Evolutionary conservation across 2,797 vertebrate genomes (phyloP), one percentile per base, ranked within the genome.

Genomic region (Ctenopoma kingsleyae): DNA sequence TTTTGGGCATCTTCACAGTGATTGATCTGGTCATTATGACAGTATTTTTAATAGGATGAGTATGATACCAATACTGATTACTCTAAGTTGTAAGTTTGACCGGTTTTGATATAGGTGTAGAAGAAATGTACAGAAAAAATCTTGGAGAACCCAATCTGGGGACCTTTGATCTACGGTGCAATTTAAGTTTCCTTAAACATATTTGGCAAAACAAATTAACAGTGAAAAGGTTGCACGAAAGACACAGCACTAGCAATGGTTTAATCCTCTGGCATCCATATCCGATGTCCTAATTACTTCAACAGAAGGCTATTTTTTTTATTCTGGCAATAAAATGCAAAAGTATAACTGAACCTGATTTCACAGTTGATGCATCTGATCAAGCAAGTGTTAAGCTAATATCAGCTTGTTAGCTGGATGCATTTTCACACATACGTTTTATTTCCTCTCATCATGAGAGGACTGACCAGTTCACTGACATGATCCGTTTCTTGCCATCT

Each of bases 151-250:
- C 54, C 59, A 54, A 63, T 75, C 50, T 69, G 46, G 64, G 71
- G 67, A 72, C 52, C 30, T 38, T 48, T 48, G 56, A 68, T 72
- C 60, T 20, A 44, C 30, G 56, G 38, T 48, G 56, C 65, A 63
- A 75, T 74, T 69, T 49, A 50, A 71, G 69, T 56, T 75, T 43
- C 51, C 8, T 49, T 30, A 60, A 69, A 67, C 8, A 20, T 38
- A 41, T 66, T 62, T 25, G 23, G 50, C 32, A 67, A 75, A 75
- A 75, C 57, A 63, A 68, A 80, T 58, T 58, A 58, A 72, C 15
- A 62, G 67, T 77, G 83, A 71, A 53, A 70, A 16, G 41, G 16
- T n/a, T 43, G 27, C 36, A 41, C 6, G 41, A 23, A 5, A 66
- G 49, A 49, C 40, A 12, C 23, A 57, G 55, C 53, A 49, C 30